Evolutionary conservation across 2,888 invertebrate species (phyloP), one percentile per base, ranked within the genome.

Genomic region (Drosophila kanekoi): DNA sequence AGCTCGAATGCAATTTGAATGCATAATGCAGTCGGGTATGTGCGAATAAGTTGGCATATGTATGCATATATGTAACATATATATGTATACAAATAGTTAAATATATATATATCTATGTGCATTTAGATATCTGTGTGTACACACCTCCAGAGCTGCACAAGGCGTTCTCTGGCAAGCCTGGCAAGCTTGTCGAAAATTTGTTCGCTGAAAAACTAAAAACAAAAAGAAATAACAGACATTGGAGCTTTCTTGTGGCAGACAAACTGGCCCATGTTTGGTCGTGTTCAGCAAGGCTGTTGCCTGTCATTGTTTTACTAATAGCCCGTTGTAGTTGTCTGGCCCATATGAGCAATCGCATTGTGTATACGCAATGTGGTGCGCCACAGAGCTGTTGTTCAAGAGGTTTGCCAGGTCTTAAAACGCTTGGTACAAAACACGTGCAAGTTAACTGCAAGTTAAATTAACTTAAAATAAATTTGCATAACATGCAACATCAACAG

Each of bases 231-330:
- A 35, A 28, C 47, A 67, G 44, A 76, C 67, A 74, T 38, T 58
- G 43, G 63, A 61, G 8, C 28, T 28, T 8, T 28, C 28, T 28
- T 6, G 47, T 59, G 67, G 49, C 68, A 76, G 73, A 79, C 76
- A 81, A 76, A 81, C 81, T 84, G 78, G 74, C 65, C 79, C 84
- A 83, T 83, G 81, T 84, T 79, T 76, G 79, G 85, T 72, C 86
- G 58, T 83, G 81, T 81, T 74, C 79, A 79, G 81, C 82, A 85
- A 85, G 82, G 75, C 85, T 87, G 79, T 82, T 72, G 77, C 68
- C 73, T 84, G 79, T 83, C 87, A 81, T 83, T 83, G 87, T 86
- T 81, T 83, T 86, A 86, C 81, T 86, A 80, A 86, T 86, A 86
- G 87, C 67, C 28, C 72, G 69, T 64, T 83, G 84, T 72, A 79